These are phyloP conservation scores for Gymnocheta viridis DNA, from an alignment of 2,888 invertebrate genomes.

Conservation along the genomic window DNA sequence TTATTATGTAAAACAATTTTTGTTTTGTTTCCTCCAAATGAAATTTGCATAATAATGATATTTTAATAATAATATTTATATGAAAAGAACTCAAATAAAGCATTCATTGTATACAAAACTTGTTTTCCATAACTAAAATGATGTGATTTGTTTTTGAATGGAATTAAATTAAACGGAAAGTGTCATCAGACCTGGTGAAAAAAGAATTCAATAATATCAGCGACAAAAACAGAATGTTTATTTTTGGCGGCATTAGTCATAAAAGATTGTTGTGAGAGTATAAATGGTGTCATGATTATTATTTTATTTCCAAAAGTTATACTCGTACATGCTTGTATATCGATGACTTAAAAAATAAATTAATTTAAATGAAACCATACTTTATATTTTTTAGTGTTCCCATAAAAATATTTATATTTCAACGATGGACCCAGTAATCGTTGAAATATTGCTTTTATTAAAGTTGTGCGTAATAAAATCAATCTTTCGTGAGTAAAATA, in stretches of 20 bases:
- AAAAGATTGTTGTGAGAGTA: not conserved
- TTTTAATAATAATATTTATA: not conserved
- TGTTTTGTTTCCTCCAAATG: not conserved
- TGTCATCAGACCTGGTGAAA: too few relatives aligned
- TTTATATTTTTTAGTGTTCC: not conserved
- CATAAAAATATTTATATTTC: not conserved
- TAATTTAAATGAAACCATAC: not conserved
- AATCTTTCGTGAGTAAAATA: too few relatives aligned
- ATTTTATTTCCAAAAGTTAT: not conserved
- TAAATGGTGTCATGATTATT: not conserved
- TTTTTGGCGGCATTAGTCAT: not conserved
- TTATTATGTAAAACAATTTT: slow-evolving; percentile 10
- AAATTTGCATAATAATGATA: slow-evolving; percentile 48
- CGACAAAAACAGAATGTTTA: not conserved
- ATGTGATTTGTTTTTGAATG: not conserved
- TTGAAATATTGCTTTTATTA: too few relatives aligned
- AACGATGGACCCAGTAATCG: too few relatives aligned
- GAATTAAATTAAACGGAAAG: not conserved
- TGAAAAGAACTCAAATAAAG: not conserved
- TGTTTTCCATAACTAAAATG: slow-evolving; percentile 15
- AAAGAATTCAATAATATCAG: too few relatives aligned
- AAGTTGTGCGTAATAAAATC: too few relatives aligned
- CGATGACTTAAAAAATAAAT: too few relatives aligned
- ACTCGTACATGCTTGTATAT: too few relatives aligned
- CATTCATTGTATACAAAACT: slow-evolving; percentile 21